Percentiles rank a stretch among this genome's conserved stretches.
phyloP scores from a whole-genome alignment of 1,140 invertebrate species.

The Ooceraea biroi region DNA sequence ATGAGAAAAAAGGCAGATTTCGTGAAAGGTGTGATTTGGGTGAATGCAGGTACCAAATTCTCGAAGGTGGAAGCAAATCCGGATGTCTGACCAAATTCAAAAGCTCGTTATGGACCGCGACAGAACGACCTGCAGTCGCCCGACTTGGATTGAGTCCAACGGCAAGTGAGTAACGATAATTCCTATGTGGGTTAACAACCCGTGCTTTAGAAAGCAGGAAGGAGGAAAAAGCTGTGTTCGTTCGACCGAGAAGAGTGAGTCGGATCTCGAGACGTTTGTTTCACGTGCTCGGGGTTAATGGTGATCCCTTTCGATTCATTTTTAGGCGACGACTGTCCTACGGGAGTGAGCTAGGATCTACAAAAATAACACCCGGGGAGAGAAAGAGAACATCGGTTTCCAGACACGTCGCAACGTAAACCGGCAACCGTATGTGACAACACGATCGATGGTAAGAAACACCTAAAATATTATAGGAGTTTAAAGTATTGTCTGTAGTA shows the following conservation, averaged over 20 bases:
- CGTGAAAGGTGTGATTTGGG: neutral
- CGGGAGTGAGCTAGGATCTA: neutral
- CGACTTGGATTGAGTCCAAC: conserved; percentile 58
- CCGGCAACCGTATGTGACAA: neutral
- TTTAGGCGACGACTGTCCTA: neutral
- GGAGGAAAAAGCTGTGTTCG: conserved; percentile 18
- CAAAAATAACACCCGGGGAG: neutral
- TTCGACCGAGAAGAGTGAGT: neutral
- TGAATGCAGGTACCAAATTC: conserved; percentile 20
- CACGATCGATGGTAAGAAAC: neutral
- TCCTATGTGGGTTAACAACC: conserved; percentile 6
- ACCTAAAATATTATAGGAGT: neutral
- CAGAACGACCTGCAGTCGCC: conserved; percentile 6
- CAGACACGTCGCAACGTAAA: neutral
- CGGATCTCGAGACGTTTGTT: conserved; percentile 46
- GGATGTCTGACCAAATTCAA: neutral
- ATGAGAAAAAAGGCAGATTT: neutral
- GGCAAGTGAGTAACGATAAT: conserved; percentile 44
- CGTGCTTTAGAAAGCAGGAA: neutral
- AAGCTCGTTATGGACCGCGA: neutral
- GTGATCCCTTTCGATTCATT: neutral
- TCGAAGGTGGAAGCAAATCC: neutral
- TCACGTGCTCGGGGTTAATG: neutral
- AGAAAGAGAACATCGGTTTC: neutral
- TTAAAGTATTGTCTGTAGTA: neutral